These are phyloP conservation scores for Pseudobourletiella spinata DNA, from an alignment of 1,140 invertebrate genomes.

Conservation along the genomic window DNA sequence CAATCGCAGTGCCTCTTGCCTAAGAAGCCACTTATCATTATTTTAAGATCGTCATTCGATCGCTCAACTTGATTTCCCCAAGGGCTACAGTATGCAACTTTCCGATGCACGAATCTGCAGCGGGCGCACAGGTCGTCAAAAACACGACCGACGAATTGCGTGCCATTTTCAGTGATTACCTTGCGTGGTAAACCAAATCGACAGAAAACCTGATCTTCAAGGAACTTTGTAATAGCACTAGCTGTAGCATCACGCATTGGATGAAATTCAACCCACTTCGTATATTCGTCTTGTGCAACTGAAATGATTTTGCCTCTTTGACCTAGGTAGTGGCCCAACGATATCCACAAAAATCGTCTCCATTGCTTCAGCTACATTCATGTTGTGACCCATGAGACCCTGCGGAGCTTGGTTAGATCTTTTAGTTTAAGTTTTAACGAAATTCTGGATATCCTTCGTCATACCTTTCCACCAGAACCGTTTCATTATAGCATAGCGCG, in stretches of 20 bases:
- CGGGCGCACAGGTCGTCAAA: conserved; percentile 10
- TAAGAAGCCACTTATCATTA: conserved; percentile 39
- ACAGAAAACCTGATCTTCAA: conserved; percentile 37
- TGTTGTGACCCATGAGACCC: not conserved
- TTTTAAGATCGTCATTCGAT: conserved; percentile 42
- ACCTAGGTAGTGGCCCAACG: not conserved
- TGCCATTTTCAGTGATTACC: conserved; percentile 38
- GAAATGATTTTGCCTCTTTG: conserved; percentile 27
- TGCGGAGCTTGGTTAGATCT: not conserved
- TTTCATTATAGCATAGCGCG: not conserved
- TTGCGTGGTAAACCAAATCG: conserved; percentile 36
- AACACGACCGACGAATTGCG: conserved; percentile 14
- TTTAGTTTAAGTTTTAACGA: not conserved
- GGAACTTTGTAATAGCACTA: conserved; percentile 33
- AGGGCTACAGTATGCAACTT: conserved; percentile 40
- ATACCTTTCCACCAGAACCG: conserved; percentile 6
- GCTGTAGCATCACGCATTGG: conserved; percentile 36
- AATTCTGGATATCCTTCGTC: not conserved
- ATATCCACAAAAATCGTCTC: not conserved
- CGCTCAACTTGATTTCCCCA: conserved; percentile 42
- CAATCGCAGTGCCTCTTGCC: conserved; percentile 39
- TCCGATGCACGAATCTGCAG: conserved; percentile 16
- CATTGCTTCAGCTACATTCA: not conserved
- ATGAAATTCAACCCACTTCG: conserved; percentile 37
- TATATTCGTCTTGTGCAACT: conserved; percentile 38